Evolutionary conservation across 2,797 vertebrate genomes (phyloP), one percentile per base, ranked within the genome.

Genomic region (Tympanoctomys barrerae): DNA sequence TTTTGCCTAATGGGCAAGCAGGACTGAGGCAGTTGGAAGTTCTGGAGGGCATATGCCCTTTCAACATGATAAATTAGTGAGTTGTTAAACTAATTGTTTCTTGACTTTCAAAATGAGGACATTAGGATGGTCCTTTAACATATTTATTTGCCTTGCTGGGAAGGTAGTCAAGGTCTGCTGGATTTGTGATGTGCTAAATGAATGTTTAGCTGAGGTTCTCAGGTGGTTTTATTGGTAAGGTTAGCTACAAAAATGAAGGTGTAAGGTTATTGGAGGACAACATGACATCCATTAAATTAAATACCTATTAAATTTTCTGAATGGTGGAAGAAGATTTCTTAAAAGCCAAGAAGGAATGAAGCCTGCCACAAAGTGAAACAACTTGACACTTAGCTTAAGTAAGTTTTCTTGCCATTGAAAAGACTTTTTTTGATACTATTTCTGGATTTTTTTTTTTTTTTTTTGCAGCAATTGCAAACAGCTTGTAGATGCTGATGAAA

Each of bases 171-270:
- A 89, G 83, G 77, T 98, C 96, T 96, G 78, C 75, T 97, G 68
- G 14, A 94, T 97, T 98, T 97, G 91, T 95, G 11, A 87, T 90
- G 97, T 92, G 10, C n/a, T 97, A 91, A 97, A 84, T 96, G 86
- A 77, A 93, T 96, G 96, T 94, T 97, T 96, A 96, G 96, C 93
- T 87, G 92, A 97, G 94, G 93, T 96, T 86, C 92, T 96, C 87
- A 96, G 92, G 88, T 95, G 87, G 89, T 97, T 98, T 97, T 98
- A 98, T 97, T 92, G 97, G 96, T 94, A 98, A 98, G 97, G 96
- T 98, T 98, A 98, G 97, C 90, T 96, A 96, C 96, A 96, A 90
- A 97, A 97, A 96, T 66, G 94, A 96, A 97, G 82, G 96, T 0
- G 22, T 89, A 96, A 97, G 92, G 96, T 96, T 96, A 81, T 16